phyloP scores from a whole-genome alignment of 2,113 vertebrate species.

The Forbesichthys agassizii region DNA sequence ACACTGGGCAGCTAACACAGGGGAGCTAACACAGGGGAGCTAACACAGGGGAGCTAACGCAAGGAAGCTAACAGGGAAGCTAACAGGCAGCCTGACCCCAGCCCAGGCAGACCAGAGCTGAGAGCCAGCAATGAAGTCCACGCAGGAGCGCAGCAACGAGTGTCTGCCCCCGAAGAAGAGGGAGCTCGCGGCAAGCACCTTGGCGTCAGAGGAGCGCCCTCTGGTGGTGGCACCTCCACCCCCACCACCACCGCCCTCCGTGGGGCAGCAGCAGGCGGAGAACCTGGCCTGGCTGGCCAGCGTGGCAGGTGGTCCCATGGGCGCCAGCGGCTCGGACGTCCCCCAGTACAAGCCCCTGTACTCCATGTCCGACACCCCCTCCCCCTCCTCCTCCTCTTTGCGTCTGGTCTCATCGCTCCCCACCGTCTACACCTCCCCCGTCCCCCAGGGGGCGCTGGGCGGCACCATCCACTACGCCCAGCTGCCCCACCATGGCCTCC shows the following conservation, averaged over 20 bases:
- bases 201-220: slow-evolving; percentile 85
- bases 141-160: slow-evolving; percentile 97
- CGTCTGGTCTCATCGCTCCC: slow-evolving; percentile 82
- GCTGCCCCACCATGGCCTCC: slow-evolving; percentile 85
- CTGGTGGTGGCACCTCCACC: slow-evolving; percentile 69
- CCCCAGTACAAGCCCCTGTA: slow-evolving; percentile 84
- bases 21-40: slow-evolving; percentile 27
- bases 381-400: slow-evolving; percentile 65
- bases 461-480: slow-evolving; percentile 90
- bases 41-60: background rate
- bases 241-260: slow-evolving; percentile 75
- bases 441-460: slow-evolving; percentile 78
- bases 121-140: slow-evolving; percentile 92
- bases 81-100: background rate
- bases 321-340: slow-evolving; percentile 76
- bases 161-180: slow-evolving; percentile 98
- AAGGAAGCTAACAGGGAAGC: slow-evolving; percentile 1
- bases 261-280: slow-evolving; percentile 84
- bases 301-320: slow-evolving; percentile 75
- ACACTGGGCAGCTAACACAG: slow-evolving; percentile 31
- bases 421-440: slow-evolving; percentile 82
- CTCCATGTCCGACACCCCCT: slow-evolving; percentile 67
- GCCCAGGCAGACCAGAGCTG: background rate
- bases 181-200: slow-evolving; percentile 88
- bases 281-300: slow-evolving; percentile 89